Evolutionary conservation across 2,797 vertebrate genomes (phyloP).

Genomic region (Protosalanx chinensis): DNA sequence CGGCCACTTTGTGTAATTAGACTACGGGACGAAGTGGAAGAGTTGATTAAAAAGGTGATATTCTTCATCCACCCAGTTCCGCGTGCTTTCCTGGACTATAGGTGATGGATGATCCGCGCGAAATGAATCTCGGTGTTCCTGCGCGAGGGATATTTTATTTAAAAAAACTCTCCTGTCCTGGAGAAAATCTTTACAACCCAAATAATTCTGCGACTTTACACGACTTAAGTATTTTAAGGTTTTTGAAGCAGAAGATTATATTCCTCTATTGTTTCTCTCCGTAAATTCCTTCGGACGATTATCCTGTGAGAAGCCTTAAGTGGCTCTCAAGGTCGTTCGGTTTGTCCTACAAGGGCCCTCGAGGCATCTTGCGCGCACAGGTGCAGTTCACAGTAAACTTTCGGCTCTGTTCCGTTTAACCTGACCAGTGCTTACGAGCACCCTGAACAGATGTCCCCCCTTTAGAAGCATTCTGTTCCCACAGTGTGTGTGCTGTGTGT

Average conservation of each 20-base stretch:
- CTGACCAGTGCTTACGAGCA: conserved; percentile 77
- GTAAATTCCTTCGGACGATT: neutral
- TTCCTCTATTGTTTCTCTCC: neutral
- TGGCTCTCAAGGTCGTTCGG: neutral
- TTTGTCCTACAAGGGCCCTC: neutral
- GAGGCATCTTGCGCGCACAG: conserved; percentile 51
- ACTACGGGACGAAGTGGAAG: conserved; percentile 75
- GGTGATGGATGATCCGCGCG: conserved; percentile 81
- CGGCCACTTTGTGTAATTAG: conserved; percentile 79
- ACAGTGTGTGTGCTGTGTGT: conserved; percentile 46
- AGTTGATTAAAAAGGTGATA: conserved; percentile 87
- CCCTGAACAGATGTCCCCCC: conserved; percentile 92
- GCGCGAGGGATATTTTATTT: conserved; percentile 23
- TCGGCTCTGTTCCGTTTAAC: conserved; percentile 72
- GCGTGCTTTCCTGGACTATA: conserved; percentile 77
- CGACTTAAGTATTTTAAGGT: neutral
- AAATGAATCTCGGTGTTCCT: conserved; percentile 84
- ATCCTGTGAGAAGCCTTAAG: neutral
- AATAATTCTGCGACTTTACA: neutral
- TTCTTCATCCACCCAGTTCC: conserved; percentile 80
- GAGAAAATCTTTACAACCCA: neutral
- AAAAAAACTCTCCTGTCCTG: no score
- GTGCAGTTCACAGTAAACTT: conserved; percentile 68
- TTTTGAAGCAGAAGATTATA: neutral
- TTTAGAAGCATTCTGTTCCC: conserved; percentile 83